Evolutionary conservation across 2,888 invertebrate species (phyloP).

Genomic region (Tethea ocularis): DNA sequence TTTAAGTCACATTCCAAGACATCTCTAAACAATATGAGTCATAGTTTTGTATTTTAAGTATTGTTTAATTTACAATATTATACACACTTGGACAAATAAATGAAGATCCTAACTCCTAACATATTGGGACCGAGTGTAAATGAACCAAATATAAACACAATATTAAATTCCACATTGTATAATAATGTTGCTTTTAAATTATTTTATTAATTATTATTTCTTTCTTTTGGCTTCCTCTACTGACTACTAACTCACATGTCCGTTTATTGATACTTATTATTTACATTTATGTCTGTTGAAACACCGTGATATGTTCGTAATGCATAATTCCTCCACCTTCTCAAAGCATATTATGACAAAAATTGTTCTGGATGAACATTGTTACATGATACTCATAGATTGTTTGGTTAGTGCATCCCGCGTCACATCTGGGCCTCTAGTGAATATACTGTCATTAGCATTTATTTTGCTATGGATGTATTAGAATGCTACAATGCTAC

Average conservation of each 20-base stretch:
- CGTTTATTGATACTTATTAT: background rate
- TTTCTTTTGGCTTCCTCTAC: background rate
- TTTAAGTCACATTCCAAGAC: background rate
- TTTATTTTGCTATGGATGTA: slow-evolving; percentile 57
- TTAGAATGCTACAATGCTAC: slow-evolving; percentile 51
- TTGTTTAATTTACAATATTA: background rate
- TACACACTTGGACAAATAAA: background rate
- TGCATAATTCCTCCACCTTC: slow-evolving; percentile 58
- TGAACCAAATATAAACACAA: too few relatives aligned
- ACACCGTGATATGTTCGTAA: slow-evolving; percentile 9
- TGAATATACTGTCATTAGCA: slow-evolving; percentile 52
- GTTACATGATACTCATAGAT: slow-evolving; percentile 56
- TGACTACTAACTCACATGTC: background rate
- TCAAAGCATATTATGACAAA: slow-evolving; percentile 46
- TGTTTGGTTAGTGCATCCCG: slow-evolving; percentile 74
- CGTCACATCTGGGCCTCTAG: slow-evolving; percentile 63
- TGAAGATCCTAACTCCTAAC: background rate
- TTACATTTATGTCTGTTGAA: background rate
- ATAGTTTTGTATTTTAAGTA: background rate
- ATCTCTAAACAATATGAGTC: background rate
- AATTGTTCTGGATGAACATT: slow-evolving; percentile 78
- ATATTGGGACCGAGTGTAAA: too few relatives aligned
- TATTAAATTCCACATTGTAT: background rate
- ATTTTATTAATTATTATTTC: background rate
- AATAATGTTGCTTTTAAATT: background rate